These are phyloP conservation scores for Poeciliopsis gracilis DNA, from an alignment of 2,797 vertebrate genomes.

Conservation along the genomic window DNA sequence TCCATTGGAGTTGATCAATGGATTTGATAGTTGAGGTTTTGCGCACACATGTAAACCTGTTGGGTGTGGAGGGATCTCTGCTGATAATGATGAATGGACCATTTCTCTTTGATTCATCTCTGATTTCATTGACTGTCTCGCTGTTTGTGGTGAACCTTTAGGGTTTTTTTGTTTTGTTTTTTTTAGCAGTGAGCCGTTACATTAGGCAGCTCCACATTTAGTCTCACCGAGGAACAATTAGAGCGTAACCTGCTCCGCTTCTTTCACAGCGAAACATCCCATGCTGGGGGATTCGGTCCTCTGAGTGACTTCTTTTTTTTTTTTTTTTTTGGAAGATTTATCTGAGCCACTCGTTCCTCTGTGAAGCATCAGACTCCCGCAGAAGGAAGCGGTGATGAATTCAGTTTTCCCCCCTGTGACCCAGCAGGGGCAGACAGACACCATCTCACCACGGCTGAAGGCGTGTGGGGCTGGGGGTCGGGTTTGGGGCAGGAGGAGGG, in stretches of 20 bases:
- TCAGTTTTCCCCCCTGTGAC: constrained; percentile 33
- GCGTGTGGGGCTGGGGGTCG: neutral
- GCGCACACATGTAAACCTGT: neutral
- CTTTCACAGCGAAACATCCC: constrained; percentile 28
- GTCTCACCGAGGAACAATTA: constrained; percentile 19
- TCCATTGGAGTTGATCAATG: neutral
- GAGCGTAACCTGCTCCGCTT: constrained; percentile 19
- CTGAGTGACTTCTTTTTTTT: constrained; percentile 19
- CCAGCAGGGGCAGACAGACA: constrained; percentile 52
- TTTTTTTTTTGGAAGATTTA: constrained; percentile 37
- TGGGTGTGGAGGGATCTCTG: too few species aligned
- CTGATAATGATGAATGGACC: too few species aligned
- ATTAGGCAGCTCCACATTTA: constrained; percentile 18
- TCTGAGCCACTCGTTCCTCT: constrained; percentile 35
- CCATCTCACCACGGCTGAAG: constrained; percentile 28
- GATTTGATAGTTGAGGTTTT: neutral
- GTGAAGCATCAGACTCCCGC: constrained; percentile 47
- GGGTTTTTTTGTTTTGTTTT: neutral
- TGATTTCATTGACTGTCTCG: neutral
- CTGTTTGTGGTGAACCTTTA: neutral
- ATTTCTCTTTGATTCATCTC: neutral
- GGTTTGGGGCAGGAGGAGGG: neutral
- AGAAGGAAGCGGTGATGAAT: constrained; percentile 51
- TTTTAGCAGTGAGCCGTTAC: neutral
- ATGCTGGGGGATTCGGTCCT: constrained; percentile 35